phyloP scores from a whole-genome alignment of 2,888 invertebrate species.

The Eupithecia subfuscata region DNA sequence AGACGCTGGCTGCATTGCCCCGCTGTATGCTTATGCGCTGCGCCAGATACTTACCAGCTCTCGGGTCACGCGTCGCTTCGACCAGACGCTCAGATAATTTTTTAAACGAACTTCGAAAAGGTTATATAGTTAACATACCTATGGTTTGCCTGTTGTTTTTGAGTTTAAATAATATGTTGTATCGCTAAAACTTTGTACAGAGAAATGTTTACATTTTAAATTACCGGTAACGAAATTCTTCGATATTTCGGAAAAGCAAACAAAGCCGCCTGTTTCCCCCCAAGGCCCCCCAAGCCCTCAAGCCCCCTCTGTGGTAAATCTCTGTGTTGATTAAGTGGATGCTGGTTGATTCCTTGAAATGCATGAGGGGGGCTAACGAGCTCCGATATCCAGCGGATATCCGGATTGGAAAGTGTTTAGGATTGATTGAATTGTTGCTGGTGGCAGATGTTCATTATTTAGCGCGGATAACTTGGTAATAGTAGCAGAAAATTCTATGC shows the following conservation, averaged over 20 bases:
- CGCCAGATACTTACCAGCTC: too few species aligned
- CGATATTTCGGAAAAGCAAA: conserved; percentile 7
- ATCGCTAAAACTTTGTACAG: background rate
- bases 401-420: conserved; percentile 36
- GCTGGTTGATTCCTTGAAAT: conserved; percentile 57
- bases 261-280: conserved; percentile 30
- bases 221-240: background rate
- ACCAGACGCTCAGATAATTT: too few species aligned
- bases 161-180: background rate
- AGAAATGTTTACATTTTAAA: background rate
- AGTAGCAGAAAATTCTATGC: background rate
- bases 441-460: conserved; percentile 23
- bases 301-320: conserved; percentile 60
- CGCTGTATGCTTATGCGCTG: too few species aligned
- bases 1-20: too few species aligned
- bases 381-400: conserved; percentile 34
- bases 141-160: background rate
- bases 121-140: too few species aligned
- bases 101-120: too few species aligned
- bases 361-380: conserved; percentile 55
- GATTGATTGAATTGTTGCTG: conserved; percentile 35
- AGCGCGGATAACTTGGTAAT: background rate
- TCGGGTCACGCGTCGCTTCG: too few species aligned
- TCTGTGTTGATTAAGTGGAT: conserved; percentile 66
- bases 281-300: background rate